phyloP scores from a whole-genome alignment of 2,888 invertebrate genomes.

The Meandrusa payeni region DNA sequence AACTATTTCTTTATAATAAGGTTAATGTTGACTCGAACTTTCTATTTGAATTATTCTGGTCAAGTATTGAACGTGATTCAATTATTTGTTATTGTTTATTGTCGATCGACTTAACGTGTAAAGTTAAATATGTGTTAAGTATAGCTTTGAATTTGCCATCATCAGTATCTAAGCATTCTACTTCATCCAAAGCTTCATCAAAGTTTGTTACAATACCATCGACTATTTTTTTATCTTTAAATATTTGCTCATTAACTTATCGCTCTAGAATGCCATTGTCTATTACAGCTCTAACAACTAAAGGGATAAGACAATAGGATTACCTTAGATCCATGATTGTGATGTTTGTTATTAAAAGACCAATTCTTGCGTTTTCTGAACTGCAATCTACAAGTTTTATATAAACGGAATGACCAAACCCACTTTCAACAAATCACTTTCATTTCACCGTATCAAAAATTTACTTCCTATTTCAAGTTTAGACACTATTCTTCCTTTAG shows the following conservation, averaged over 20 bases:
- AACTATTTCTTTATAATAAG: constrained; percentile 18
- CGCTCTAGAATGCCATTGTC: no score
- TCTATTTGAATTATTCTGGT: constrained; percentile 6
- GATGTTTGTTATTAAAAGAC: constrained; percentile 27
- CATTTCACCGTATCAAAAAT: constrained; percentile 32
- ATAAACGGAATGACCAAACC: constrained; percentile 24
- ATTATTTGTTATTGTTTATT: constrained; percentile 33
- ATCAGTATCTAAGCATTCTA: no score
- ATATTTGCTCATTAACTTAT: no score
- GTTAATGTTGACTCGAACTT: constrained; percentile 26
- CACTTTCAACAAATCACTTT: constrained; percentile 42
- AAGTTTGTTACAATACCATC: no score
- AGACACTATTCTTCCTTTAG: constrained; percentile 1
- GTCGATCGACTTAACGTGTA: no score
- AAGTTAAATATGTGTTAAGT: no score
- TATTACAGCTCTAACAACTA: no score
- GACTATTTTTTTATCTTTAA: no score
- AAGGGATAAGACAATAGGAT: no score
- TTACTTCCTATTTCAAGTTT: not conserved
- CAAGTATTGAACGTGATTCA: not conserved
- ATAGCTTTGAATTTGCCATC: no score
- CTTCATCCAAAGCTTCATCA: no score
- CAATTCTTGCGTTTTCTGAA: not conserved
- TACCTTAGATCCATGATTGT: constrained; percentile 66
- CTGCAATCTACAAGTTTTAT: not conserved